Conservation (phyloP, 2,888 invertebrate species). For the Cantharis rufa region DNA sequence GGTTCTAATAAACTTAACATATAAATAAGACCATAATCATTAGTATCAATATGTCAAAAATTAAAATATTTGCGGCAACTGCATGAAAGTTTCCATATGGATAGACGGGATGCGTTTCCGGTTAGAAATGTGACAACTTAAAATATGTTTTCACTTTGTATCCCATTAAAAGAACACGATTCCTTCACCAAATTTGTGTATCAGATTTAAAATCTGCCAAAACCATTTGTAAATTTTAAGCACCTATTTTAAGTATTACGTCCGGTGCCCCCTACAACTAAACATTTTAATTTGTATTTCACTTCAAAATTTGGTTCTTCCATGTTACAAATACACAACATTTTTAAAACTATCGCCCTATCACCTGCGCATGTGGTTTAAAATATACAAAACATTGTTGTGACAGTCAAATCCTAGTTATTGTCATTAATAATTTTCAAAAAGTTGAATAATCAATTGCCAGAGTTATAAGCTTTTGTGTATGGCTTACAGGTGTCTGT, state of each 20-base stretch:
- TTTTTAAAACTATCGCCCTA: background rate
- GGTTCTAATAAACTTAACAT: background rate
- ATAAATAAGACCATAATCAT: constrained; percentile 9
- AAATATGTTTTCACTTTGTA: constrained; percentile 54
- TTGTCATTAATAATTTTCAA: background rate
- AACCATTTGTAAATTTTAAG: constrained; percentile 6
- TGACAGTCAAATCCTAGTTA: background rate
- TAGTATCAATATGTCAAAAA: constrained; percentile 40
- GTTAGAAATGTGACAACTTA: constrained; percentile 43
- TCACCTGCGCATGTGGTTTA: background rate
- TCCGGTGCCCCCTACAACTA: background rate
- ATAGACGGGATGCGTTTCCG: constrained; percentile 47
- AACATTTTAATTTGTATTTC: background rate
- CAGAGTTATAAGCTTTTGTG: background rate
- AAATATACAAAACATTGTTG: background rate
- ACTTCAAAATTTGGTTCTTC: background rate
- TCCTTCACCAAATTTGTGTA: constrained; percentile 25
- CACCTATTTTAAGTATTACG: background rate
- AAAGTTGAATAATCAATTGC: background rate
- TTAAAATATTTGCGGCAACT: constrained; percentile 51
- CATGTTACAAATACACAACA: background rate
- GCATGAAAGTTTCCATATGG: constrained; percentile 41
- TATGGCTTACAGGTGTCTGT: background rate
- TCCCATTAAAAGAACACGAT: constrained; percentile 48
- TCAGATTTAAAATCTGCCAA: constrained; percentile 14